A percentile compares a stretch with the other conserved stretches of the same genome.
Conservation (phyloP, 2,888 invertebrate genomes). For the Caenorhabditis zanzibari region DNA sequence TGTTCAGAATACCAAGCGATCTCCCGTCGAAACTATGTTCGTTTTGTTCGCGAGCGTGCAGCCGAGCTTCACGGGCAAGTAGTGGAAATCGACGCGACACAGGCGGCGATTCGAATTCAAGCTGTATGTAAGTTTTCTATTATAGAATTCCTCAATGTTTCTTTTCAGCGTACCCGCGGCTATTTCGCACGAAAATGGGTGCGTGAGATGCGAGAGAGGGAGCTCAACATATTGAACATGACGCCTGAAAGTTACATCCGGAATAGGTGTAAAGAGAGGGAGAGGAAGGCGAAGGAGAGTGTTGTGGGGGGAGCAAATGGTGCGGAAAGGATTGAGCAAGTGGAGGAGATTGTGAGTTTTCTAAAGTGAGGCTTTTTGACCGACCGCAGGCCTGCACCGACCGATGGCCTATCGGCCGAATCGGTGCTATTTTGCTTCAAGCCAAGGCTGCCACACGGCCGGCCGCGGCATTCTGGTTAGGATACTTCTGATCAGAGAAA, state of each 20-base stretch:
- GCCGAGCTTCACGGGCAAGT: conserved; percentile 73
- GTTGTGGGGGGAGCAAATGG: conserved; percentile 3
- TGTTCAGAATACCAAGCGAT: conserved; percentile 78
- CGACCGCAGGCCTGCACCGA: too few relatives aligned
- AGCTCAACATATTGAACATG: conserved; percentile 71
- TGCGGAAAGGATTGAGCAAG: conserved; percentile 36
- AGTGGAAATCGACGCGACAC: conserved; percentile 73
- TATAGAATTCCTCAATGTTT: not conserved
- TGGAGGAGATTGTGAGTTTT: conserved; percentile 46
- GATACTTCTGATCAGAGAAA: too few relatives aligned
- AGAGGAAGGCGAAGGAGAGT: conserved; percentile 12
- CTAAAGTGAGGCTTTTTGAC: too few relatives aligned
- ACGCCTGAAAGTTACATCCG: conserved; percentile 66
- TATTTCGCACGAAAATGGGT: conserved; percentile 75
- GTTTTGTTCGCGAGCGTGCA: conserved; percentile 78
- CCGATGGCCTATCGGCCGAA: too few relatives aligned
- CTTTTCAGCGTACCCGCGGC: conserved; percentile 75
- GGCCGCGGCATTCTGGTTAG: too few relatives aligned
- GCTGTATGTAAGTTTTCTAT: conserved; percentile 65
- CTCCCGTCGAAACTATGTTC: conserved; percentile 74
- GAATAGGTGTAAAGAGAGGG: conserved; percentile 32
- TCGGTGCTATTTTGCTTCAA: too few relatives aligned
- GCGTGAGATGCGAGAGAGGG: conserved; percentile 70
- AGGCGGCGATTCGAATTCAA: conserved; percentile 78
- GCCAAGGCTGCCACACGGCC: too few relatives aligned